A percentile compares a stretch with the other conserved stretches of the same genome.
Evolutionary conservation across 1,140 invertebrate species (phyloP).

Genomic region (Bathynomus jamesi): DNA sequence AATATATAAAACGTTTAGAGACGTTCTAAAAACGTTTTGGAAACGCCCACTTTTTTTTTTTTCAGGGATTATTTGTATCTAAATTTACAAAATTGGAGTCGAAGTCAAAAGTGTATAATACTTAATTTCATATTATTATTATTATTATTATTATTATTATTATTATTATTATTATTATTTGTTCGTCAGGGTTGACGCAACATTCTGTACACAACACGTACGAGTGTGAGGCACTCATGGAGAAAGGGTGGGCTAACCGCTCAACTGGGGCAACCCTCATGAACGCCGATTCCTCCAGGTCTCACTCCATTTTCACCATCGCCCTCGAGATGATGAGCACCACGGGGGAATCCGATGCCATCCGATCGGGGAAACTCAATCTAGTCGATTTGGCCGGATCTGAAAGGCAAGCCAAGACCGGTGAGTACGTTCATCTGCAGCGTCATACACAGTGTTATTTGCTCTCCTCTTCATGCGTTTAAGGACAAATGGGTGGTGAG

Average conservation of each 20-base stretch:
- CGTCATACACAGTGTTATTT: too few species aligned
- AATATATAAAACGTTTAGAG: too few species aligned
- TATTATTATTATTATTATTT: not conserved
- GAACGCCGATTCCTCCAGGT: constrained; percentile 77
- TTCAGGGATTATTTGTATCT: too few species aligned
- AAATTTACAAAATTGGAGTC: too few species aligned
- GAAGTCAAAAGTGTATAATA: too few species aligned
- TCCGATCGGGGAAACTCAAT: constrained; percentile 73
- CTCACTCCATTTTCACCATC: constrained; percentile 87
- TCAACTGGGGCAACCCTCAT: constrained; percentile 70
- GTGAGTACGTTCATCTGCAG: too few species aligned
- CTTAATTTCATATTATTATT: too few species aligned
- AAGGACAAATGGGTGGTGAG: too few species aligned
- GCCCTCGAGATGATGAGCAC: constrained; percentile 66
- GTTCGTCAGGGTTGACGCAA: constrained; percentile 50
- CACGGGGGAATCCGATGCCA: constrained; percentile 52
- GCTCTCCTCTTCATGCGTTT: too few species aligned
- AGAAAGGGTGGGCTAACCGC: constrained; percentile 63
- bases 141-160: too few species aligned
- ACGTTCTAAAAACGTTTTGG: too few species aligned
- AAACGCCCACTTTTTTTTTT: too few species aligned
- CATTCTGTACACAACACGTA: constrained; percentile 65
- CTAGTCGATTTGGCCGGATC: constrained; percentile 84
- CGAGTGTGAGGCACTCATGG: constrained; percentile 66
- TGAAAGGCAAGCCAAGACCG: constrained; percentile 74